phyloP scores from a whole-genome alignment of 1,140 invertebrate genomes.

The Cydia strobilella region DNA sequence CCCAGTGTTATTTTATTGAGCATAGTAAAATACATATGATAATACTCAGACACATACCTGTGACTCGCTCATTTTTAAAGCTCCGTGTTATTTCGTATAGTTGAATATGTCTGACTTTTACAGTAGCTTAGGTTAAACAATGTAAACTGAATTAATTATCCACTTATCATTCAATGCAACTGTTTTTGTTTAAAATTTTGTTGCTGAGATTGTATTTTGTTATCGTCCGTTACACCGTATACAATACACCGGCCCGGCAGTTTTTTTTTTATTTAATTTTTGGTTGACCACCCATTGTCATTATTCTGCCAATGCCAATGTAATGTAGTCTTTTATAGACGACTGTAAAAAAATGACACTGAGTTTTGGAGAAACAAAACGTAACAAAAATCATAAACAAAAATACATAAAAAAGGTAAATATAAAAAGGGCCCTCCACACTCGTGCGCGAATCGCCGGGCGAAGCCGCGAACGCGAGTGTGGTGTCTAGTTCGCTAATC shows the following conservation, averaged over 20 bases:
- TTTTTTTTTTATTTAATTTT: background rate
- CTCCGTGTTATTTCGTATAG: background rate
- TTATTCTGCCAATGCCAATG: background rate
- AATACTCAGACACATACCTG: background rate
- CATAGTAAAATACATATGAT: background rate
- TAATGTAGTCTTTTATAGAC: no score
- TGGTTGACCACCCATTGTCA: background rate
- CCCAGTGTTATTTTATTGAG: background rate
- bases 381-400: no score
- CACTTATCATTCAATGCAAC: background rate
- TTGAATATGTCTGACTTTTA: background rate
- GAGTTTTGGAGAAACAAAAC: no score
- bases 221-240: slow-evolving; percentile 1
- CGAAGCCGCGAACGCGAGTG: no score
- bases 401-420: no score
- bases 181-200: background rate
- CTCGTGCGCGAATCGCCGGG: no score
- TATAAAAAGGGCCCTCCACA: no score
- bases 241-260: background rate
- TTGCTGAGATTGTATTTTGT: background rate
- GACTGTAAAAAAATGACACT: no score
- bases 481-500: no score
- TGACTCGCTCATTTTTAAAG: background rate
- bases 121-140: background rate
- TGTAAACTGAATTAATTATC: background rate